A percentile compares a stretch with the other conserved stretches of the same genome.
Evolutionary conservation across 2,888 invertebrate genomes (phyloP).

Genomic region (Pachymerium ferrugineum): DNA sequence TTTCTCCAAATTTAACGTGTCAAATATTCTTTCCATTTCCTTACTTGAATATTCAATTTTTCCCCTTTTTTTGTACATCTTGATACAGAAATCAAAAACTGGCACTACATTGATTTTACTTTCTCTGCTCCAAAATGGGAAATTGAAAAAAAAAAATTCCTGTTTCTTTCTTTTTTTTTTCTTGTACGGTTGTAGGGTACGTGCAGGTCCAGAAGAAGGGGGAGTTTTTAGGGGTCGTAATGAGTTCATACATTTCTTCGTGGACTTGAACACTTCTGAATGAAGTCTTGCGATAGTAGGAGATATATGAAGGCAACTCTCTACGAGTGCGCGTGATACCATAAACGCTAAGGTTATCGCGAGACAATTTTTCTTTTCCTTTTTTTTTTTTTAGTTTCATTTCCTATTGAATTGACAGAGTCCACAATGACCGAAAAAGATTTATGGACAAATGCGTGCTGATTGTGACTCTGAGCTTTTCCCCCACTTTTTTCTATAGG

Average conservation of each 20-base stretch:
- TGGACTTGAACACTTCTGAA: background rate
- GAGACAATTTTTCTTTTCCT: background rate
- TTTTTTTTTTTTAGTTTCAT: background rate
- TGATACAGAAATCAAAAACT: slow-evolving; percentile 11
- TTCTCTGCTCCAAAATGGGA: background rate
- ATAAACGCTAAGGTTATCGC: background rate
- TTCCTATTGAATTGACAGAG: background rate
- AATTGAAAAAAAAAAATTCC: background rate
- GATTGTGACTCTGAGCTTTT: background rate
- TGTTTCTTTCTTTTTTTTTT: background rate
- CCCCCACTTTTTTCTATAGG: background rate
- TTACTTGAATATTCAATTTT: background rate
- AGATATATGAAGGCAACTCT: background rate
- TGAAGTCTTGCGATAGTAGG: background rate
- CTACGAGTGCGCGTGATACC: too few relatives aligned
- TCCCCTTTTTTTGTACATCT: background rate
- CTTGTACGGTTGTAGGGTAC: too few relatives aligned
- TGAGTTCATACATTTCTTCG: background rate
- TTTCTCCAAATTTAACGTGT: background rate
- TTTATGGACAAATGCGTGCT: background rate
- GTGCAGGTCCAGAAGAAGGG: too few relatives aligned
- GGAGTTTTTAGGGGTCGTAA: background rate
- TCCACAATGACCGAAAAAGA: background rate
- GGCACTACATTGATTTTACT: slow-evolving; percentile 5
- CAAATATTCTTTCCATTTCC: slow-evolving; percentile 3